Base-by-base conservation (phyloP, 2,888 invertebrate species). In the Terebella lapidaria region DNA sequence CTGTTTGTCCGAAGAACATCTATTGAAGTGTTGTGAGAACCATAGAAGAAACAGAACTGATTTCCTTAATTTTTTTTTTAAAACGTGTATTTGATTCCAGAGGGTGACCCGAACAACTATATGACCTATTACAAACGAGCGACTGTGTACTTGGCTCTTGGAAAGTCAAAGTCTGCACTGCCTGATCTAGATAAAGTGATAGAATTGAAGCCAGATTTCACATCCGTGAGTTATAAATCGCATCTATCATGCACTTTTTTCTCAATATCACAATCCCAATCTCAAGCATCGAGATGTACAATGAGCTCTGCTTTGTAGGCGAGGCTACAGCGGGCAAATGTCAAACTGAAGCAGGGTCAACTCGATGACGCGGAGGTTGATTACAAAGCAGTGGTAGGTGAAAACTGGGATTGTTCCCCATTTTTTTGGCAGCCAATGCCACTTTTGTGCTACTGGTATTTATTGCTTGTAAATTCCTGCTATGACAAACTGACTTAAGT, bases 81-180 rank as follows among this genome's bases (percentile, higher is more conserved):
- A 18, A 10, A 15, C 18, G 35, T 35, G 10, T 10, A 18, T 35
- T 15, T 18, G 10, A 18, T 10, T 35, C 10, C 82, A 95, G 96
- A 97, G 85, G 92, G 91, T 18, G 97, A 99, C 82, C 92, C 95
- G 45, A 86, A 85, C 67, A 96, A 97, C 83, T 99, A 96, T 82
- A 86, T 97, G 80, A 94, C 94, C 56, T 92, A 92, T 78, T 99
- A 92, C 81, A 91, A 94, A 81, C 85, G 97, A 71, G 97, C 94
- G 51, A 95, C 96, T 0, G 94, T 95, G 0, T 96, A 92, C 82
- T 86, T 97, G 76, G 97, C 96, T 5, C 84, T 97, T 70, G 95
- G 95, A 54, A 95, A 94, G 84, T 90, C 95, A 0, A 92, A 92
- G 78, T 90, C 94, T 76, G 99, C 99, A 0, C 84, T 97, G 35